Conservation (phyloP, 2,797 vertebrate species). For the Telmatherina bonti region DNA sequence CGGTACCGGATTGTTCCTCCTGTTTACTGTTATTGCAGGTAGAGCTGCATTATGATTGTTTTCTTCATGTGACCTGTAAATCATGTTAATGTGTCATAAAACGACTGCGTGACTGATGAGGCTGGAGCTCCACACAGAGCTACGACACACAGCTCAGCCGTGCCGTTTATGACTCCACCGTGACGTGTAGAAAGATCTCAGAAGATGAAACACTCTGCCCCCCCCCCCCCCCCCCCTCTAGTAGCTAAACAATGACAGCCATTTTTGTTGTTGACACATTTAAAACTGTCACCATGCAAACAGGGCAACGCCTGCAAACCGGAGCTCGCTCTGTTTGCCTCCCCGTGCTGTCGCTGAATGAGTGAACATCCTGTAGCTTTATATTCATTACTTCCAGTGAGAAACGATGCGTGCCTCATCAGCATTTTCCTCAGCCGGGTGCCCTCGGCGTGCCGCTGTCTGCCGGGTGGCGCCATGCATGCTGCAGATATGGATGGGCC, state of each 20-base stretch:
- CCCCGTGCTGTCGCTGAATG: constrained; percentile 61
- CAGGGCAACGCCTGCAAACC: constrained; percentile 52
- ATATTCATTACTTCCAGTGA: constrained; percentile 68
- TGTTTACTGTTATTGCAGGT: background rate
- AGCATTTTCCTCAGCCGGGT: constrained; percentile 69
- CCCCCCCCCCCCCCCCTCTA: no score
- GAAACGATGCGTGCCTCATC: constrained; percentile 67
- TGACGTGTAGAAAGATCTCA: constrained; percentile 5
- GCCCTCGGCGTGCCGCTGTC: constrained; percentile 54
- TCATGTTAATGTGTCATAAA: background rate
- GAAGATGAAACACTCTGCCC: constrained; percentile 4
- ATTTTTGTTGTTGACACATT: constrained; percentile 11
- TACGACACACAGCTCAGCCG: background rate
- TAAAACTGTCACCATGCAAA: constrained; percentile 41
- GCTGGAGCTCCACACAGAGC: no score
- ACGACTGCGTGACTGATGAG: background rate
- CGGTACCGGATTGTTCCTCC: no score
- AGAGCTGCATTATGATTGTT: no score
- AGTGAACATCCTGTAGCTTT: constrained; percentile 61
- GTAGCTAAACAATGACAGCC: background rate
- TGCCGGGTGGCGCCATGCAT: constrained; percentile 34
- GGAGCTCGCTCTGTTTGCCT: constrained; percentile 34
- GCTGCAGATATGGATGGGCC: constrained; percentile 68
- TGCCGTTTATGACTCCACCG: background rate
- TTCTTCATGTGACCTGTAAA: background rate